These are phyloP conservation scores for Pelagia noctiluca DNA, from an alignment of 30 jellyfish, hydroid and myxozoan genomes.

Conservation along the genomic window DNA sequence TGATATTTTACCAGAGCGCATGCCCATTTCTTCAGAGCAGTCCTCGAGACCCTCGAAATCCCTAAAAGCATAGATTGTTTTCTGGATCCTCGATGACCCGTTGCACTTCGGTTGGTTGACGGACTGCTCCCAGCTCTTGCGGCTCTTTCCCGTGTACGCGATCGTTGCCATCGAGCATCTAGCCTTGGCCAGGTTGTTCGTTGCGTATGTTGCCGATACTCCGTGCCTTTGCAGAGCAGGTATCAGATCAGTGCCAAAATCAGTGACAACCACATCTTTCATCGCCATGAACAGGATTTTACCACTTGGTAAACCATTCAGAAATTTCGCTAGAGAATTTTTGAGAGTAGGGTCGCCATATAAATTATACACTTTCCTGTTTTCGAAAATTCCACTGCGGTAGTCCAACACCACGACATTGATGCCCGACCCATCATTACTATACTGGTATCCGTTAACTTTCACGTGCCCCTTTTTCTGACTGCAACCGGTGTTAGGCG, in stretches of 20 bases:
- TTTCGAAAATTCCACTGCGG: conserved; percentile 23
- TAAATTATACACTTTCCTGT: not conserved
- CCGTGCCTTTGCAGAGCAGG: conserved; percentile 32
- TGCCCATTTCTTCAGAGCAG: conserved; percentile 39
- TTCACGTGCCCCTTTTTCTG: not conserved
- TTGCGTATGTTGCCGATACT: conserved; percentile 42
- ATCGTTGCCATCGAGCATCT: conserved; percentile 18
- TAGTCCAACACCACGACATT: conserved; percentile 20
- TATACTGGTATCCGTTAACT: conserved; percentile 26
- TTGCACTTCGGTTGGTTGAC: not conserved
- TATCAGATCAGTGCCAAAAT: conserved; percentile 9
- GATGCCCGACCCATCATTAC: not conserved
- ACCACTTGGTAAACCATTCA: conserved; percentile 8
- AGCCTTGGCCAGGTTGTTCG: not conserved
- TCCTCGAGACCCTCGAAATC: conserved; percentile 12
- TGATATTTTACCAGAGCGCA: conserved; percentile 3
- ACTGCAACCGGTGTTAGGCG: not conserved
- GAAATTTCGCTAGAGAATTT: not conserved
- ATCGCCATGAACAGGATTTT: conserved; percentile 33
- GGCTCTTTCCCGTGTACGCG: conserved; percentile 9
- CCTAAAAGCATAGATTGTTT: not conserved
- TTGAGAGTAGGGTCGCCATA: not conserved
- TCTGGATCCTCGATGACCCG: conserved; percentile 4
- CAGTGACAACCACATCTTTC: conserved; percentile 10
- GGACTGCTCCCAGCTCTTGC: conserved; percentile 26